Base-by-base conservation (phyloP, 2,797 vertebrate genomes). In the Denticeps clupeoides region DNA sequence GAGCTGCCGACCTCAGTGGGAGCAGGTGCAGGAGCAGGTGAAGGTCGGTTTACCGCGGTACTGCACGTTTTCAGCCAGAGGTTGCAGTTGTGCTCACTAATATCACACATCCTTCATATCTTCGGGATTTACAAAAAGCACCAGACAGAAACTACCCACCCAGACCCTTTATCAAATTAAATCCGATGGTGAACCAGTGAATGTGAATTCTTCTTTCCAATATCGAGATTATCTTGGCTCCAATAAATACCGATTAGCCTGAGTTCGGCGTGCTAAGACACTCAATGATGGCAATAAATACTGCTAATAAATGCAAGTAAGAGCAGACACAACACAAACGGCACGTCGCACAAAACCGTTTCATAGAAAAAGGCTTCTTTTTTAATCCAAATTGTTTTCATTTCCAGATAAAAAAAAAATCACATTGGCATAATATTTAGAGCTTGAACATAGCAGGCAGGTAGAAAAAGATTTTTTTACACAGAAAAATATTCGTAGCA, bases 361-460 rank as follows among this genome's bases (percentile, higher is more conserved):
- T 59, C 47, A 54, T 59, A 55, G 47, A 51, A 50, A 59, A 56
- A 47, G 40, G 40, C 41, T 51, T 53, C n/a, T n/a, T n/a, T n/a
- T n/a, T 23, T 62, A 55, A 59, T 56, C 51, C 50, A 59, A 58
- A 59, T 54, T 53, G 32, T 50, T 19, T 22, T 10, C 31, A 46
- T 53, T 48, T 58, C 46, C 35, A 50, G 59, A 59, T 55, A 49
- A 42, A 55, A 32, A 24, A 18, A 23, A 35, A 53, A 54, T 61
- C 58, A 51, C 45, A 41, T 47, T 21, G 31, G 38, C 71, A 76
- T 76, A 70, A 65, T 75, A 79, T 74, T 71, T 73, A 75, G 74
- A 78, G 64, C 69, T 73, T 70, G 49, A 60, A 77, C 65, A 73
- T 63, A 58, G 77, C 79, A 81, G 75, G 79, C 72, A 75, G 71